A percentile compares a stretch with the other conserved stretches of the same genome.
Evolutionary conservation across 2,113 vertebrate species (phyloP).

Genomic region (Myodes glareolus): DNA sequence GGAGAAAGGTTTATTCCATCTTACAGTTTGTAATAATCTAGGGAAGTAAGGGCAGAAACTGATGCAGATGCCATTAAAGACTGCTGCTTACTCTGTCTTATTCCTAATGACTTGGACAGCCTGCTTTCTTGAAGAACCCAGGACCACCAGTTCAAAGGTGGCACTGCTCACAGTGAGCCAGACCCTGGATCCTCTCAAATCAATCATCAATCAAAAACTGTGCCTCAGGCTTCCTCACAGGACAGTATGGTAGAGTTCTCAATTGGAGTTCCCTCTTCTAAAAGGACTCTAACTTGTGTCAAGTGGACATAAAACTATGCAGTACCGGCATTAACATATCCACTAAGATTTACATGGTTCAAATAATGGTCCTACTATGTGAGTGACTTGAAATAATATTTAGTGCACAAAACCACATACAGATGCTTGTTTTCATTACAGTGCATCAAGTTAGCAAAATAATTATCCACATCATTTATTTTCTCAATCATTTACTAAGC

Average conservation of each 20-base stretch:
- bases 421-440: background rate
- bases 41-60: background rate
- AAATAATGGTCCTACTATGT: background rate
- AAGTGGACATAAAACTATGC: background rate
- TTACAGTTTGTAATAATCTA: background rate
- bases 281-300: background rate
- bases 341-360: background rate
- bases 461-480: conserved; percentile 28
- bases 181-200: background rate
- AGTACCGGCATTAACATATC: background rate
- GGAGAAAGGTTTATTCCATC: background rate
- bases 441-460: background rate
- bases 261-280: background rate
- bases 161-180: background rate
- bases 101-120: background rate
- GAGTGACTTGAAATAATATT: background rate
- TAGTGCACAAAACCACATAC: background rate
- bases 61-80: background rate
- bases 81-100: background rate
- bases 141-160: background rate
- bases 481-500: conserved; percentile 20
- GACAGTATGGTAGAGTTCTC: background rate
- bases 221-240: background rate
- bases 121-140: background rate
- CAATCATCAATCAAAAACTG: background rate